phyloP scores from a whole-genome alignment of 2,888 invertebrate species.

The Daptonema setosum region DNA sequence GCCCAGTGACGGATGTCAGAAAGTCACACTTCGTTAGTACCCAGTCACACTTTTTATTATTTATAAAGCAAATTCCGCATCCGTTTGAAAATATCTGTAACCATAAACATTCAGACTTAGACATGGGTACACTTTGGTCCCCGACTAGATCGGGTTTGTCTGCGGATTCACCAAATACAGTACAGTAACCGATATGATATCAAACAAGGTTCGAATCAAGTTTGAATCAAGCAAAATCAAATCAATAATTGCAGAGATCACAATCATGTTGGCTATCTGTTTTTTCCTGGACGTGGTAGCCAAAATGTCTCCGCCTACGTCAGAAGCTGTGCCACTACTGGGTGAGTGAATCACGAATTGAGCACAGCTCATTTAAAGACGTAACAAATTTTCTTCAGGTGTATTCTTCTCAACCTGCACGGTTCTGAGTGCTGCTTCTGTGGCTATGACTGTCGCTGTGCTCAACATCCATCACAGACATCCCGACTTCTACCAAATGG shows the following conservation, averaged over 20 bases:
- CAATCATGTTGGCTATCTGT: constrained; percentile 58
- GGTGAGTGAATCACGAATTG: constrained; percentile 37
- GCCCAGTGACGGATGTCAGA: constrained; percentile 95
- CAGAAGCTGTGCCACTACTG: constrained; percentile 95
- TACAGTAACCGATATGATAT: too few species aligned
- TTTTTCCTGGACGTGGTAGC: constrained; percentile 93
- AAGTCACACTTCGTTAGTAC: constrained; percentile 68
- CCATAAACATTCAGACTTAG: too few species aligned
- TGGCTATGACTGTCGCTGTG: constrained; percentile 14
- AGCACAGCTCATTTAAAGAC: not conserved
- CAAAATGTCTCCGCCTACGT: constrained; percentile 91
- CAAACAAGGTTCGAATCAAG: too few species aligned
- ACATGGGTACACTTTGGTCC: too few species aligned
- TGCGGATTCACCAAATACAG: too few species aligned
- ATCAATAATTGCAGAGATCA: constrained; percentile 24
- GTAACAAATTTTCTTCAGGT: constrained; percentile 5
- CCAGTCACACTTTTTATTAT: too few species aligned
- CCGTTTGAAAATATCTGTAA: not conserved
- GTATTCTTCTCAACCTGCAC: constrained; percentile 16
- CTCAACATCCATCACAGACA: constrained; percentile 15
- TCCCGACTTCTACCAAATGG: constrained; percentile 13
- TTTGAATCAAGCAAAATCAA: too few species aligned
- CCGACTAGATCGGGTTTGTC: too few species aligned
- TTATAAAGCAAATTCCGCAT: too few species aligned
- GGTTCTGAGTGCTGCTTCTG: constrained; percentile 16